Base-by-base conservation (phyloP, 2,797 vertebrate species). In the Poecilia gillii region DNA sequence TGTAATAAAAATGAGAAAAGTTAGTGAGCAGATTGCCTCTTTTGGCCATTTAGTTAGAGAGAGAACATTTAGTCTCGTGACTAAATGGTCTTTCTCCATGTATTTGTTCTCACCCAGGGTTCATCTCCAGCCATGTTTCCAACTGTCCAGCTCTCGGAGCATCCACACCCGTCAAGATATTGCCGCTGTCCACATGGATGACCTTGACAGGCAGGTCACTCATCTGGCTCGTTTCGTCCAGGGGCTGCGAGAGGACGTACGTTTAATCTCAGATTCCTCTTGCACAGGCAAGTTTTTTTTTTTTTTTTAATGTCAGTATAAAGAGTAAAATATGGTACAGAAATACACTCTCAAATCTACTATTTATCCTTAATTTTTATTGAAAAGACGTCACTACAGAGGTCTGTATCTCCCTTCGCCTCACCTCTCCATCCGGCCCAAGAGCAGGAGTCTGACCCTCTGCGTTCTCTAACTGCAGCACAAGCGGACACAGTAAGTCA, bases 151-250 rank as follows among this genome's bases (percentile, higher is more conserved):
- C 98, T 83, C 96, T 98, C 0, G 98, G 98, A 0, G 98, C 98
- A 0, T 99, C 98, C 0, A 96, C 90, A 39, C 98, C 98, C 0
- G 97, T 97, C 46, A 99, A 95, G 91, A 99, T 98, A 87, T 98
- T 99, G 16, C 98, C 98, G 0, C 98, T 99, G 85, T 99, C 98
- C 80, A 99, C 96, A 0, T 99, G 98, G 89, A 99, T 99, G 84
- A 99, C 97, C 84, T 99, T 99, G 72, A 99, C 98, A 0, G 97
- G 98, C 20, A 99, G 96, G 89, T 99, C 98, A 0, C 98, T 99
- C 98, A 99, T 99, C 90, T 99, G 98, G 93, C 98, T 99, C 1
- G 97, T 99, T 93, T 99, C 98, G 0, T 99, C 98, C 87, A 99
- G 91, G 0, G 97, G 98, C 98, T 99, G 89, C 70, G 74, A 66